A percentile compares a stretch with the other conserved stretches of the same genome.
Evolutionary conservation across 2,113 vertebrate genomes (phyloP).

Genomic region (Rattus rattus): DNA sequence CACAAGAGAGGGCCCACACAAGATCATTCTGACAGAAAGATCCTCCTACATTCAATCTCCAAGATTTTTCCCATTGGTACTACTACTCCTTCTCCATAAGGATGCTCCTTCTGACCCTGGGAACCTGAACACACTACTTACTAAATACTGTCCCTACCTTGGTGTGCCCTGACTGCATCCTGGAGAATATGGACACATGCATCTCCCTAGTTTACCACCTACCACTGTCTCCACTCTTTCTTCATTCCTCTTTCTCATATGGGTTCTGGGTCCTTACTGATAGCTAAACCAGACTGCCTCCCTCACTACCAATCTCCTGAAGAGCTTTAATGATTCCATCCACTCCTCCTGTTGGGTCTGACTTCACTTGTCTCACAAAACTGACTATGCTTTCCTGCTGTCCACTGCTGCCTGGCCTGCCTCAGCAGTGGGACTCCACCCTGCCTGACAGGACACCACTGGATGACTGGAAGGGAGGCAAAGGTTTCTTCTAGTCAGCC

Average conservation of each 20-base stretch:
- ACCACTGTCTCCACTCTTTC: not conserved
- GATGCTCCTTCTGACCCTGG: too few relatives aligned
- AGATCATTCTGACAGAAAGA: not conserved
- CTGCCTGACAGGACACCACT: not conserved
- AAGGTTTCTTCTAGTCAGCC: not conserved
- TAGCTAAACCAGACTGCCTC: not conserved
- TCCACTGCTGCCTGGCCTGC: not conserved
- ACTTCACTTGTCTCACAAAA: not conserved
- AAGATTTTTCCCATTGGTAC: not conserved
- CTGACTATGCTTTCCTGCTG: not conserved
- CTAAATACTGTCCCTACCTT: not conserved
- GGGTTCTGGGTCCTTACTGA: not conserved
- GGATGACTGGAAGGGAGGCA: not conserved
- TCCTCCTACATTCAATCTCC: not conserved
- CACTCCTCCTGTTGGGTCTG: not conserved
- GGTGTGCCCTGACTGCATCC: not conserved
- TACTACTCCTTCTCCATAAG: not conserved
- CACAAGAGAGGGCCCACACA: not conserved
- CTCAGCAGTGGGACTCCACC: not conserved
- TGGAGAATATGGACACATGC: not conserved
- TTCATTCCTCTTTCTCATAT: not conserved
- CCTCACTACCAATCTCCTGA: not conserved
- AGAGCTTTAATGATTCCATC: too few relatives aligned
- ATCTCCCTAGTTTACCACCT: not conserved
- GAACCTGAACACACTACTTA: not conserved